Evolutionary conservation across 2,888 invertebrate species (phyloP).

Genomic region (Archips xylosteana): DNA sequence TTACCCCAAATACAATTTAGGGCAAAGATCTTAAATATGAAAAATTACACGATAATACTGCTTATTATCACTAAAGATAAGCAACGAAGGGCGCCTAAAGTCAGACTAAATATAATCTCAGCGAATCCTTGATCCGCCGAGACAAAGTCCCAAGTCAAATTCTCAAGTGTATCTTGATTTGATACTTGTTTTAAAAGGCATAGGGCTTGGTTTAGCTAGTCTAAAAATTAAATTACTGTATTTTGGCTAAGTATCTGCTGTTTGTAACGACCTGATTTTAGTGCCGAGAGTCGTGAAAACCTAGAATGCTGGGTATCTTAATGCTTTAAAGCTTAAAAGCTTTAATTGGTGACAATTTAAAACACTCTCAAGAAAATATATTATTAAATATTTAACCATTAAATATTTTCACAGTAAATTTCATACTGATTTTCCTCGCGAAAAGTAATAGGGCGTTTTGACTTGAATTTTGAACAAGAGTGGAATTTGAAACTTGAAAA

Average conservation of each 20-base stretch:
- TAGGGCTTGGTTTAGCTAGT: not conserved
- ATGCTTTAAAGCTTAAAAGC: not conserved
- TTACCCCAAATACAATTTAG: constrained; percentile 24
- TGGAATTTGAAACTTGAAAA: too few relatives aligned
- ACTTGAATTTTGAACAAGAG: too few relatives aligned
- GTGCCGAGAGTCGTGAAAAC: not conserved
- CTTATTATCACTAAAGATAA: constrained; percentile 16
- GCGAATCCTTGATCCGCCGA: not conserved
- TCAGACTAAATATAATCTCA: constrained; percentile 34
- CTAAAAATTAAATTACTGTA: not conserved
- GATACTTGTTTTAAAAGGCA: not conserved
- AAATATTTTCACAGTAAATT: too few relatives aligned
- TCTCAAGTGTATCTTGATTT: not conserved
- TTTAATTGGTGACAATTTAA: not conserved
- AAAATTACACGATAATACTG: constrained; percentile 24
- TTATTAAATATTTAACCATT: too few relatives aligned
- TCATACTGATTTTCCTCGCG: too few relatives aligned
- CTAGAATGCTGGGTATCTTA: not conserved
- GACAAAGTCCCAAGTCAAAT: not conserved
- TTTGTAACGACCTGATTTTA: constrained; percentile 16
- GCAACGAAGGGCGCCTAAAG: constrained; percentile 29
- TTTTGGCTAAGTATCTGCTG: constrained; percentile 10
- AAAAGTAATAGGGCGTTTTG: too few relatives aligned
- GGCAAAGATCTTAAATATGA: constrained; percentile 32
- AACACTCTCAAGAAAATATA: too few relatives aligned